Percentiles rank a stretch among this genome's conserved stretches.
Evolutionary conservation across 2,888 invertebrate species (phyloP).

Genomic region (Erebia epiphron): DNA sequence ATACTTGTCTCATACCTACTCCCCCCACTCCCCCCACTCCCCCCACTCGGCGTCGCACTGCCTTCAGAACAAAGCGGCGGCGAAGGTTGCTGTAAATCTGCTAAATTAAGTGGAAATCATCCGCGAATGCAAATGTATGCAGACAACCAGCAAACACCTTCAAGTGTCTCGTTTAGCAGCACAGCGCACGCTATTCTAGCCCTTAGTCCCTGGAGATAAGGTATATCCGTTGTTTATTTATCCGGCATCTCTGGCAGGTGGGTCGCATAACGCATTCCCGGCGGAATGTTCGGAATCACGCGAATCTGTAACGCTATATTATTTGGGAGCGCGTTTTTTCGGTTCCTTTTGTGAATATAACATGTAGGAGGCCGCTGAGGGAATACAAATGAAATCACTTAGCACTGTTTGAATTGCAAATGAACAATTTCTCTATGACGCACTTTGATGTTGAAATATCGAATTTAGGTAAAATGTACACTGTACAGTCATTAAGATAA

Average conservation of each 20-base stretch:
- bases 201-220: conserved; percentile 28
- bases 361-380: conserved; percentile 10
- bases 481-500: no score
- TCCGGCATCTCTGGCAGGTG: conserved; percentile 44
- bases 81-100: conserved; percentile 46
- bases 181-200: conserved; percentile 4
- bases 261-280: conserved; percentile 44
- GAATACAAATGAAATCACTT: conserved; percentile 24
- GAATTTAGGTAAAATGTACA: not conserved
- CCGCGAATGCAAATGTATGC: conserved; percentile 48
- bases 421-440: conserved; percentile 8
- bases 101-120: conserved; percentile 49
- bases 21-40: not conserved
- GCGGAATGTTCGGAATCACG: conserved; percentile 25
- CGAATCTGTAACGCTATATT: conserved; percentile 38
- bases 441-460: not conserved
- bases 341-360: conserved; percentile 18
- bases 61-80: conserved; percentile 30
- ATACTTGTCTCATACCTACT: not conserved
- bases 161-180: conserved; percentile 5
- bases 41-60: not conserved
- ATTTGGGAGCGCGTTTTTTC: conserved; percentile 35
- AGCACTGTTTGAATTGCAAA: conserved; percentile 21
- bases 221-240: not conserved
- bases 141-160: conserved; percentile 41